Base-by-base conservation (phyloP, 2,113 vertebrate species). In the Serranochromis macrocephalus region DNA sequence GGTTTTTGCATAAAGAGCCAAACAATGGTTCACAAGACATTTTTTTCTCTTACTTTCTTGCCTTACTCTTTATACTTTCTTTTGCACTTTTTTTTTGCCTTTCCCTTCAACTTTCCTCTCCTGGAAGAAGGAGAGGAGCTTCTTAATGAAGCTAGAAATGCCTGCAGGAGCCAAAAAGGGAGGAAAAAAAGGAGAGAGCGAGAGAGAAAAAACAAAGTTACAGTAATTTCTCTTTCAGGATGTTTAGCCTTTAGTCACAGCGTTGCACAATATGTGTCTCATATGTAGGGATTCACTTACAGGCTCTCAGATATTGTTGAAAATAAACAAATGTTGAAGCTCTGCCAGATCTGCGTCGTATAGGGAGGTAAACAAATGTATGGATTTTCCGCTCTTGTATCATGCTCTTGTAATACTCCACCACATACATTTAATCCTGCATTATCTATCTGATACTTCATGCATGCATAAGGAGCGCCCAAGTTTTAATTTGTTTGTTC, bases 1-100 rank as follows among this genome's bases (percentile, higher is more conserved):
- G 91, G 86, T 86, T 94, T 88, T 96, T 96, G 95, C 96, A 95
- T 96, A 95, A 96, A 96, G 94, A 96, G 93, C 94, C 95, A 96
- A 96, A 96, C 95, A 96, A 94, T 85, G 88, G 93, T 95, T 96
- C 95, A 95, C 94, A 92, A 93, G 93, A 93, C 89, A 87, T 85
- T 92, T 93, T 93, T 93, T 53, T 73, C 82, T 73, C 83, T 81
- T 81, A 49, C 91, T 91, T 85, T 90, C 86, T 87, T 13, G 71
- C 87, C 91, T 78, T 83, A 83, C 91, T 83, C 86, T 90, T 93
- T 88, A 89, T 89, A 91, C 89, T 87, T 88, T 79, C 79, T 61
- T 84, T 80, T 81, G 36, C 83, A 83, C 84, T 91, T 90, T 58
- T 66, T 57, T 85, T 80, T 42, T 63, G 83, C 81, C 78, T 91